Conservation (phyloP, 2,888 invertebrate genomes). For the Sicus ferrugineus region DNA sequence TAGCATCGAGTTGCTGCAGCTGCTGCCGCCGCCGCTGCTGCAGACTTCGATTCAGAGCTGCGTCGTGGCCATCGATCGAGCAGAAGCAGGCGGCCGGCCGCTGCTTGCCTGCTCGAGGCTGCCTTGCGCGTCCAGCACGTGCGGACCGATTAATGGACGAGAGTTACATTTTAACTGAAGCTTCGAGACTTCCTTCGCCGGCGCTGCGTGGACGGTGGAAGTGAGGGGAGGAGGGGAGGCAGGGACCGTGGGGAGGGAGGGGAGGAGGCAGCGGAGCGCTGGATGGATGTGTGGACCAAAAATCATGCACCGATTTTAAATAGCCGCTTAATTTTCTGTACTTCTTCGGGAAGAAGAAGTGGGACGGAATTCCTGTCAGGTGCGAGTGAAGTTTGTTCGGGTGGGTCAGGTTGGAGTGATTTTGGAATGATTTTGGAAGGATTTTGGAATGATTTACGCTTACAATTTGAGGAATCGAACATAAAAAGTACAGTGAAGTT, state of each 20-base stretch:
- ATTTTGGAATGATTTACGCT: no score
- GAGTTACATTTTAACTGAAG: slow-evolving; percentile 48
- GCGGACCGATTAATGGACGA: slow-evolving; percentile 47
- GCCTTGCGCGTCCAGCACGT: slow-evolving; percentile 46
- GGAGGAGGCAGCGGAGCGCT: background rate
- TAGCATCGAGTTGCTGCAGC: slow-evolving; percentile 1
- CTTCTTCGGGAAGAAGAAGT: background rate
- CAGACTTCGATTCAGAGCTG: background rate
- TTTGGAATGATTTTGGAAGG: no score
- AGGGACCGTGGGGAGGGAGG: background rate
- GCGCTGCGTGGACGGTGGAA: no score
- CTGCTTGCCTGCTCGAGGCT: slow-evolving; percentile 7
- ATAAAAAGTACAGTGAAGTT: no score
- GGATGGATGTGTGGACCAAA: slow-evolving; percentile 21
- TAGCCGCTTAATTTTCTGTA: slow-evolving; percentile 38
- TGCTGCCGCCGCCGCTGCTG: background rate
- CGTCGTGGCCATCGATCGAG: slow-evolving; percentile 1
- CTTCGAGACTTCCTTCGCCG: slow-evolving; percentile 31
- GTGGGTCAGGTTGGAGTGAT: slow-evolving; percentile 17
- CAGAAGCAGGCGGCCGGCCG: background rate
- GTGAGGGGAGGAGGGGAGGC: background rate
- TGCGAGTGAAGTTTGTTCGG: background rate
- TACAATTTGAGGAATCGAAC: no score
- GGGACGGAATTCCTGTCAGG: background rate
- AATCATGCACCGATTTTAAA: slow-evolving; percentile 32